Percentiles rank a stretch among this genome's conserved stretches.
phyloP scores from a whole-genome alignment of 2,797 vertebrate species.

The Odontamblyopus lacepedii region DNA sequence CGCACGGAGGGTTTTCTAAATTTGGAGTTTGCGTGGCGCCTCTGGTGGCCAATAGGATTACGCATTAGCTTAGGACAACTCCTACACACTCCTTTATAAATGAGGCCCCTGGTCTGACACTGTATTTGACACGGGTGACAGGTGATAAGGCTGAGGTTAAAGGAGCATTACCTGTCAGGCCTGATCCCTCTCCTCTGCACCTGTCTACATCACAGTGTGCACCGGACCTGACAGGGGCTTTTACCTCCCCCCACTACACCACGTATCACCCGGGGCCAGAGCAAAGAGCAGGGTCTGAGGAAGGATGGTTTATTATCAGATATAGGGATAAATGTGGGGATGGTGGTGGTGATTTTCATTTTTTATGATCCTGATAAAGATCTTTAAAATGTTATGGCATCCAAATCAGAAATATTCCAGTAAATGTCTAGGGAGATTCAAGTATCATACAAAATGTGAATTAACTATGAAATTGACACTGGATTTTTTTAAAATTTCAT shows the following conservation, averaged over 20 bases:
- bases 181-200: slow-evolving; percentile 62
- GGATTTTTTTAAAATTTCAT: too few species aligned
- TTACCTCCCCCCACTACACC: slow-evolving; percentile 50
- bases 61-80: too few species aligned
- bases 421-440: not conserved
- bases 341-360: not conserved
- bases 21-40: too few species aligned
- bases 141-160: slow-evolving; percentile 52
- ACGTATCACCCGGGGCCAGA: too few species aligned
- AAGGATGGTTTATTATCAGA: not conserved
- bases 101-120: not conserved
- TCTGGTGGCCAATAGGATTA: too few species aligned
- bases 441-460: not conserved
- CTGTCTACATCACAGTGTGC: slow-evolving; percentile 42
- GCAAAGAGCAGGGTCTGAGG: too few species aligned
- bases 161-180: slow-evolving; percentile 77
- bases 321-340: not conserved
- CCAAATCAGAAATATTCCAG: not conserved
- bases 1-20: too few species aligned
- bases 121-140: slow-evolving; percentile 1
- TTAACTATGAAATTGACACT: too few species aligned
- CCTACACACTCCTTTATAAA: too few species aligned
- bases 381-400: not conserved
- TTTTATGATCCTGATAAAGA: not conserved
- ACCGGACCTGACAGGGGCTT: slow-evolving; percentile 77